Evolutionary conservation across 2,888 invertebrate species (phyloP), one percentile per base, ranked within the genome.

Genomic region (Mesorhabditis spiculigera): DNA sequence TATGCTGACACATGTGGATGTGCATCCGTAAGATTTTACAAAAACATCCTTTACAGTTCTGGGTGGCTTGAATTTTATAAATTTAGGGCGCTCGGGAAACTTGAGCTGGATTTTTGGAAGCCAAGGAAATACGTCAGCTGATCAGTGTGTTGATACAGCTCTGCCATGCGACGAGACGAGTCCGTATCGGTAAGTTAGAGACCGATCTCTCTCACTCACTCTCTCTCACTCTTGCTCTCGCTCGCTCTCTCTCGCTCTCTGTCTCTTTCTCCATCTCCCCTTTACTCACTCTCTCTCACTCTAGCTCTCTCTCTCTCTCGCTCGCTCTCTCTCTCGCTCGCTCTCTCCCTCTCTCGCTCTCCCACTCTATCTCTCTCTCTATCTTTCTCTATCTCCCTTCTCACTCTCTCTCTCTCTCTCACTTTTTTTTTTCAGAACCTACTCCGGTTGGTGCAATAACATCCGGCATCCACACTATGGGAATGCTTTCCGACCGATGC

Each of bases 381-480:
- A 1, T 1, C 28, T 28, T 3, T 28, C 28, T 28, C 28, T 28
- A 28, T 28, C 28, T n/a, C 28, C 28, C 28, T 28, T 28, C 28
- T 28, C 1, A 28, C 28, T 28, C 28, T 28, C n/a, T n/a, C n/a
- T n/a, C n/a, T n/a, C n/a, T n/a, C n/a, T n/a, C n/a, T n/a, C n/a
- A n/a, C n/a, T n/a, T n/a, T 13, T 50, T 13, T 50, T 50, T 28
- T 80, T 69, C 66, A 70, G 83, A 66, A 73, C 77, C 2, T 76
- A 69, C 63, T 78, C 79, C 13, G 85, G 85, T 5, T 83, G 84
- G 82, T 50, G 85, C 74, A 85, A 85, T 50, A 85, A 85, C 71
- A 70, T 82, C 5, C 65, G 73, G 16, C 62, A 69, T 61, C 84
- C 84, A 6, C 73, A 76, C 5, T 75, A 73, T 63, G 85, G 83